Evolutionary conservation across 2,888 invertebrate genomes (phyloP).

Genomic region (Drosophila longiperda): DNA sequence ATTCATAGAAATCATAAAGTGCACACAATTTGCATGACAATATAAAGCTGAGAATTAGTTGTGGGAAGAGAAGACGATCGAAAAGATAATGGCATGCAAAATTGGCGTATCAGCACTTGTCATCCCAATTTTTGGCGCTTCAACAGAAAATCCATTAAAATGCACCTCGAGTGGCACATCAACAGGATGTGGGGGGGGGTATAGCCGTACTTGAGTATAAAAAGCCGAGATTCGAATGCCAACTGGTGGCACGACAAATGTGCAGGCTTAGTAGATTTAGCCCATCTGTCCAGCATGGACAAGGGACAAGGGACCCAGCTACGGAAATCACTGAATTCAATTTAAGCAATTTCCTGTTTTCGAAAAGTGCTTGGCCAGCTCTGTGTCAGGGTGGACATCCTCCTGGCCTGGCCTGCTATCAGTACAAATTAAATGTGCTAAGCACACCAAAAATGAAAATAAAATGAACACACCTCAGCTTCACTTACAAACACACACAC

Average conservation of each 20-base stretch:
- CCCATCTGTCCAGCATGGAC: conserved; percentile 14
- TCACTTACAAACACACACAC: conserved; percentile 27
- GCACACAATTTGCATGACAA: conserved; percentile 45
- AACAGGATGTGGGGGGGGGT: not conserved
- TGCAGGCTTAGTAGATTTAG: conserved; percentile 15
- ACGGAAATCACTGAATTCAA: conserved; percentile 75
- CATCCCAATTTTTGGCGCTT: conserved; percentile 24
- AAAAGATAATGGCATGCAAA: not conserved
- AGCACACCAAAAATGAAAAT: conserved; percentile 43
- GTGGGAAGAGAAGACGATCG: not conserved
- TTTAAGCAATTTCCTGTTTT: conserved; percentile 73
- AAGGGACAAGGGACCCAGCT: conserved; percentile 17
- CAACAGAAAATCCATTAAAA: conserved; percentile 67
- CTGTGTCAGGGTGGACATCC: conserved; percentile 7
- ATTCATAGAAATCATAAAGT: conserved; percentile 38
- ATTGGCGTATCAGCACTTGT: conserved; percentile 15
- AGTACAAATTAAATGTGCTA: conserved; percentile 67
- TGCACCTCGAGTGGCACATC: conserved; percentile 58
- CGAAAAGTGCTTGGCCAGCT: conserved; percentile 50
- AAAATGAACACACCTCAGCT: conserved; percentile 27
- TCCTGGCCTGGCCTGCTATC: conserved; percentile 1
- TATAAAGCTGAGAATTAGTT: not conserved
- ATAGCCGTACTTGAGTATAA: conserved; percentile 3
- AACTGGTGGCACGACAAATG: conserved; percentile 14
- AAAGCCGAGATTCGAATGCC: conserved; percentile 5